Percentiles rank a stretch among this genome's conserved stretches.
Evolutionary conservation across 2,797 vertebrate genomes (phyloP).

Genomic region (Glossophaga mutica): DNA sequence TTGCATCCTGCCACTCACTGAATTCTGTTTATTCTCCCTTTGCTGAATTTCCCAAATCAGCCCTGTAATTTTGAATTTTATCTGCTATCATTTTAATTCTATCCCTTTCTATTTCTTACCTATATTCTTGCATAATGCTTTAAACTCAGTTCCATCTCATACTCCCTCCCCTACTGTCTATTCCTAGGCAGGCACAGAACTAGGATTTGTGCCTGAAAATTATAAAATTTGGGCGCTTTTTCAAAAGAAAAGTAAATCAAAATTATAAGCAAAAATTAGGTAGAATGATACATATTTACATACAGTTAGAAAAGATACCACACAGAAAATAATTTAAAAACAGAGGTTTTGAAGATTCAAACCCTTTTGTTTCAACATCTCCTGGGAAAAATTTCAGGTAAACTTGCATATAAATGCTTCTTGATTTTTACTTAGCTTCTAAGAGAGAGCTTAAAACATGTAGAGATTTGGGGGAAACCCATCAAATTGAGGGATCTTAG

Average conservation of each 20-base stretch:
- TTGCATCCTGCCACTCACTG: background rate
- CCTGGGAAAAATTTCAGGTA: background rate
- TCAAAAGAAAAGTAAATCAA: background rate
- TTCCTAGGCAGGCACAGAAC: background rate
- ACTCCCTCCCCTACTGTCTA: background rate
- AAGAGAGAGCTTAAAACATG: background rate
- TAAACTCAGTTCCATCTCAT: background rate
- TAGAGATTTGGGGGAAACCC: background rate
- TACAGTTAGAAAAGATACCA: background rate
- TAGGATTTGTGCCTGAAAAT: background rate
- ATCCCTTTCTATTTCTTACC: background rate
- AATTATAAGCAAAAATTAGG: background rate
- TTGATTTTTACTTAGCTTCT: background rate
- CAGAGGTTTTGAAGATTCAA: background rate
- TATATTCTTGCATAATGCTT: background rate
- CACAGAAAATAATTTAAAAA: background rate
- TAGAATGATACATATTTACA: background rate
- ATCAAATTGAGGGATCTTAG: fast-evolving
- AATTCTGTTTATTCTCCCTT: background rate
- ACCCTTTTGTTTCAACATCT: background rate
- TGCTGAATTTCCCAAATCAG: background rate
- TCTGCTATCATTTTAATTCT: background rate
- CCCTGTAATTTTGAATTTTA: background rate
- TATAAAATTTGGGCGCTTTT: background rate
- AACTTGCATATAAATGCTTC: background rate